A percentile compares a stretch with the other conserved stretches of the same genome.
Evolutionary conservation across 2,113 vertebrate genomes (phyloP).

Genomic region (Psilopsiagon aurifrons): DNA sequence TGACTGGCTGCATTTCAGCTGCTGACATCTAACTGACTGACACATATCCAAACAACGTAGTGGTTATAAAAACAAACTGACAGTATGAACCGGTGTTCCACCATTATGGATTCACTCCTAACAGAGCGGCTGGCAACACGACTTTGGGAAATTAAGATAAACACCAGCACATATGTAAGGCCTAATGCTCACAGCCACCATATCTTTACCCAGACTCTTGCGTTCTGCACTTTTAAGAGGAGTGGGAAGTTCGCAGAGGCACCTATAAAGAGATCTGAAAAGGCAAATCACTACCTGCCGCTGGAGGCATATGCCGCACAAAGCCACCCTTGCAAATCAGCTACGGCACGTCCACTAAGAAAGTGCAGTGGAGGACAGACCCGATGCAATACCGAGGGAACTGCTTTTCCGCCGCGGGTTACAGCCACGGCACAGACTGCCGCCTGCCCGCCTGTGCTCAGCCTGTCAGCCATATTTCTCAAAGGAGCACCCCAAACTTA

Average conservation of each 20-base stretch:
- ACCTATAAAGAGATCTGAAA: background rate
- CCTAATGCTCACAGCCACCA: background rate
- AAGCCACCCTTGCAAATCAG: background rate
- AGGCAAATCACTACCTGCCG: background rate
- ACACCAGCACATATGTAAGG: background rate
- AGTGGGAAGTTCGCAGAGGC: background rate
- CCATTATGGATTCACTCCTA: background rate
- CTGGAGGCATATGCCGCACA: background rate
- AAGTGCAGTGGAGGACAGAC: background rate
- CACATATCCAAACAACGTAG: background rate
- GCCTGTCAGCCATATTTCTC: background rate
- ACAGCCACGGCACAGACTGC: background rate
- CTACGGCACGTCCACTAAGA: background rate
- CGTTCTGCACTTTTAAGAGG: background rate
- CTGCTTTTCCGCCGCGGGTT: background rate
- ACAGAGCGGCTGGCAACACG: background rate
- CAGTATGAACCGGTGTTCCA: background rate
- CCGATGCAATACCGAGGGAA: background rate
- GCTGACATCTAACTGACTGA: background rate
- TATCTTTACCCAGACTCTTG: background rate
- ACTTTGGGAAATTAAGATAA: conserved; percentile 22
- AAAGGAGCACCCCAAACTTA: background rate
- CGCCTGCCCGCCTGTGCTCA: background rate
- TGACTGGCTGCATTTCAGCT: background rate
- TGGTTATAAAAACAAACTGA: conserved; percentile 1